Conservation (phyloP, 1,140 invertebrate species). For the Wiebesia pumilae region DNA sequence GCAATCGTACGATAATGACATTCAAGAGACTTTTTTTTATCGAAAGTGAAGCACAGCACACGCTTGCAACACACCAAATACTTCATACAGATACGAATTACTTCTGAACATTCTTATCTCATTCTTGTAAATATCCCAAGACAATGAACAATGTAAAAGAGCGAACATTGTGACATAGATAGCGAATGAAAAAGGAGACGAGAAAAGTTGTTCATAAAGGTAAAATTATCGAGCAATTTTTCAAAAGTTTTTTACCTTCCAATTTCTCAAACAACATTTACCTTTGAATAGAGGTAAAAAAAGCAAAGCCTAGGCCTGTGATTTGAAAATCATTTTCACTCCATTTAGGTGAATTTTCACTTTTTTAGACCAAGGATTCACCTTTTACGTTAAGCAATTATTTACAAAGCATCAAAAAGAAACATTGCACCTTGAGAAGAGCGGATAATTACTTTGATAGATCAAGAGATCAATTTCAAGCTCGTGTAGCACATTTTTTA, state of each 20-base stretch:
- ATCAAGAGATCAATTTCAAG: too few relatives aligned
- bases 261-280: not conserved
- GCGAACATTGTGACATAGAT: not conserved
- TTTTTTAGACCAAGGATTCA: too few relatives aligned
- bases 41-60: not conserved
- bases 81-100: not conserved
- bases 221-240: conserved; percentile 2
- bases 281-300: not conserved
- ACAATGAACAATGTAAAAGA: not conserved
- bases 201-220: not conserved
- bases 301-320: not conserved
- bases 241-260: not conserved
- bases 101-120: not conserved
- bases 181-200: not conserved
- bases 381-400: too few relatives aligned
- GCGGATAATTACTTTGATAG: too few relatives aligned
- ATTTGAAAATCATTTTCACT: not conserved
- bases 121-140: not conserved
- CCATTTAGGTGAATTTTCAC: too few relatives aligned
- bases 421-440: too few relatives aligned
- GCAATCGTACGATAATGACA: conserved; percentile 30
- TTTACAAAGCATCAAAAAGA: too few relatives aligned
- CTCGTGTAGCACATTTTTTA: too few relatives aligned
- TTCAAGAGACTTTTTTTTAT: conserved; percentile 46
- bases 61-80: not conserved